Evolutionary conservation across 2,888 invertebrate species (phyloP).

Genomic region (Polydrusus tereticollis): DNA sequence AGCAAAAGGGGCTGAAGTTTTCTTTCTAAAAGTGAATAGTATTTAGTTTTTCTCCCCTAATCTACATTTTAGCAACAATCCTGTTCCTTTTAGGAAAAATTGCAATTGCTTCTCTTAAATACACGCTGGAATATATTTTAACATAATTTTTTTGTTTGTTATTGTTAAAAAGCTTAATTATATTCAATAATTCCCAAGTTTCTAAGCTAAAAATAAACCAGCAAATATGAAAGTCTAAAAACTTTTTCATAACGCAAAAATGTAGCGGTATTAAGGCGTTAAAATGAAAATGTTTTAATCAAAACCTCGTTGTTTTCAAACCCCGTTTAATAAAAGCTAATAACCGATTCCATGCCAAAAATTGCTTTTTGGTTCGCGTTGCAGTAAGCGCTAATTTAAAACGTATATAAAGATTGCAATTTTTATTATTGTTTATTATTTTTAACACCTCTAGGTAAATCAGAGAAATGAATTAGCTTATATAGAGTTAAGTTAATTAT

Average conservation of each 20-base stretch:
- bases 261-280: conserved; percentile 14
- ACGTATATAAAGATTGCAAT: conserved; percentile 8
- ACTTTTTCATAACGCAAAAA: background rate
- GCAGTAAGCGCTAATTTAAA: conserved; percentile 17
- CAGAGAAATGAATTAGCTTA: no score
- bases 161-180: no score
- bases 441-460: background rate
- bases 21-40: background rate
- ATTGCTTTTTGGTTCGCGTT: conserved; percentile 19
- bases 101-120: no score
- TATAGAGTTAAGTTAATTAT: no score
- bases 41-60: background rate
- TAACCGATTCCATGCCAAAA: conserved; percentile 25
- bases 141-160: no score
- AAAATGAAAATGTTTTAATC: conserved; percentile 36
- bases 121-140: no score
- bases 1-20: background rate
- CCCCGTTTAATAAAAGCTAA: conserved; percentile 27
- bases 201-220: background rate
- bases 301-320: conserved; percentile 29
- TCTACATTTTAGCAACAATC: background rate
- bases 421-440: conserved; percentile 5
- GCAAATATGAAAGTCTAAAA: background rate
- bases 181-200: background rate
- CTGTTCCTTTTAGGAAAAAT: background rate